phyloP scores from a whole-genome alignment of 2,888 invertebrate species.

The Drosophila subsilvestris region DNA sequence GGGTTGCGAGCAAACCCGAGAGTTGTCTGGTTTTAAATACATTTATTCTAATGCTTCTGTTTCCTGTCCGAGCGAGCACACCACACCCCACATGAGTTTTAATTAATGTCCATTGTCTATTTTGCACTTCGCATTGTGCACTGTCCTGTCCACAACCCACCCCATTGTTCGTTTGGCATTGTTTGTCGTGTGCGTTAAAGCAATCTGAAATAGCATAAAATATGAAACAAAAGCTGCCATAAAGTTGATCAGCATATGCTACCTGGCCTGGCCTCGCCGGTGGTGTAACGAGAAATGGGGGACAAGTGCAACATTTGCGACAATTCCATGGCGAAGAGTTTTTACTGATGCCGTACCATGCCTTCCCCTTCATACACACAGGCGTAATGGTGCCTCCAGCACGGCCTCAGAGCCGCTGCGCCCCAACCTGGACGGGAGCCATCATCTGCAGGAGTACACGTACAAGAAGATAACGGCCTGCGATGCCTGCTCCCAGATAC shows the following conservation, averaged over 20 bases:
- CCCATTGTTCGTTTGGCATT: conserved; percentile 50
- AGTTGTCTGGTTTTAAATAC: conserved; percentile 22
- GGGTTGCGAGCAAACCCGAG: conserved; percentile 23
- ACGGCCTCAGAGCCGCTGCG: conserved; percentile 83
- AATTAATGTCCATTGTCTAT: conserved; percentile 52
- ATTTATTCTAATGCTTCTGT: conserved; percentile 35
- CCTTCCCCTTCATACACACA: conserved; percentile 40
- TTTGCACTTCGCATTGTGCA: conserved; percentile 46
- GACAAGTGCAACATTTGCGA: conserved; percentile 39
- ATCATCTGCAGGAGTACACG: conserved; percentile 96
- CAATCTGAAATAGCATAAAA: conserved; percentile 38
- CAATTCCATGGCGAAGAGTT: conserved; percentile 18
- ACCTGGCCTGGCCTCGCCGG: not conserved
- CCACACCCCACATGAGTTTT: conserved; percentile 39
- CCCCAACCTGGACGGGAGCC: conserved; percentile 85
- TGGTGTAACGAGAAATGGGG: not conserved
- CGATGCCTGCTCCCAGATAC: conserved; percentile 96
- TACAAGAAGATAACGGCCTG: conserved; percentile 98
- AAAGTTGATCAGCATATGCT: conserved; percentile 40
- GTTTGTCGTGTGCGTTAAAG: conserved; percentile 60
- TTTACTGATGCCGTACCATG: conserved; percentile 26
- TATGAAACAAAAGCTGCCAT: conserved; percentile 29
- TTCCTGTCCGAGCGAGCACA: conserved; percentile 32
- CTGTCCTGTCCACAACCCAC: conserved; percentile 43
- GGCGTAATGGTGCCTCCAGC: conserved; percentile 91